These are phyloP conservation scores for Neuroscelio doddi DNA, from an alignment of 2,888 invertebrate genomes.

Conservation along the genomic window DNA sequence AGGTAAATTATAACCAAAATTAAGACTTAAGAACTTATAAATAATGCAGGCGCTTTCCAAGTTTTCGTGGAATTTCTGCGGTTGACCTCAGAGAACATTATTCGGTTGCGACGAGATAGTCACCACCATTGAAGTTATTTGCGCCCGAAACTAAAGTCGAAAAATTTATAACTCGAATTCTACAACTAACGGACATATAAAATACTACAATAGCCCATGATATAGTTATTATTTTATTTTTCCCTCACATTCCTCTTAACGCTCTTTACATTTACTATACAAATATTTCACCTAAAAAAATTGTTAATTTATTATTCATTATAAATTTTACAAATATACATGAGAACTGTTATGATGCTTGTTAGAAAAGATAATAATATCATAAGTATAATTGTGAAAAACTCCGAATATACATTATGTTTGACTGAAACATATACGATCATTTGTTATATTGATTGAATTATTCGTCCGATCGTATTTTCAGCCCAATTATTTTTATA, in stretches of 20 bases:
- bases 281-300: too few species aligned
- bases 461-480: too few species aligned
- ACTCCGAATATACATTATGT: too few species aligned
- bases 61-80: constrained; percentile 31
- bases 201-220: constrained; percentile 23
- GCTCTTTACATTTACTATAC: neutral
- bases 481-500: too few species aligned
- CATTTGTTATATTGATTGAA: too few species aligned
- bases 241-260: neutral
- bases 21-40: constrained; percentile 24
- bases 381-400: too few species aligned
- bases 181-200: constrained; percentile 7
- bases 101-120: constrained; percentile 38
- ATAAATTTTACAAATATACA: too few species aligned
- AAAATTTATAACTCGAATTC: constrained; percentile 30
- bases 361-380: too few species aligned
- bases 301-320: too few species aligned
- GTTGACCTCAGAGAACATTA: constrained; percentile 44
- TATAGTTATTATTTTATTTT: neutral
- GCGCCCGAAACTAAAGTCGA: constrained; percentile 25
- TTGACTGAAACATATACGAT: too few species aligned
- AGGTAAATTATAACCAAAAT: constrained; percentile 10
- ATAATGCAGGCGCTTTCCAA: constrained; percentile 14
- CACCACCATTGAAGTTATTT: constrained; percentile 34
- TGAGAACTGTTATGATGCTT: too few species aligned